Evolutionary conservation across 1,140 invertebrate species (phyloP).

Genomic region (Cydia splendana): DNA sequence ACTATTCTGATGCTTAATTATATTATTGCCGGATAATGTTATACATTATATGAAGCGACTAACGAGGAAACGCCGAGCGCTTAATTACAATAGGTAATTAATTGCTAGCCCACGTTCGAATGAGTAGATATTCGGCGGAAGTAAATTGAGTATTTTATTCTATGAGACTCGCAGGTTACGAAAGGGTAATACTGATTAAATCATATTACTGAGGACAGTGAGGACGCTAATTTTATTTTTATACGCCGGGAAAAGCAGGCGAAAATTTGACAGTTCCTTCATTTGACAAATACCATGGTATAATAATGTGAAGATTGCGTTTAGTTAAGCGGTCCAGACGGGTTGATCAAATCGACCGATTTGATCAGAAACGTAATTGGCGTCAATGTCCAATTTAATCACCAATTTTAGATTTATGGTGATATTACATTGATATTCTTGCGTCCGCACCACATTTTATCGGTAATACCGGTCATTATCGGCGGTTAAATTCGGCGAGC

Average conservation of each 20-base stretch:
- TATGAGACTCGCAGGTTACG: background rate
- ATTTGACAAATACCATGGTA: background rate
- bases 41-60: background rate
- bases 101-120: background rate
- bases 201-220: background rate
- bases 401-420: too few relatives aligned
- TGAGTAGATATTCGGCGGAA: background rate
- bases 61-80: background rate
- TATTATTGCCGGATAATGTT: background rate
- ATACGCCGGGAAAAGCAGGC: constrained; percentile 1
- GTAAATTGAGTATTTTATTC: background rate
- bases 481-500: too few relatives aligned
- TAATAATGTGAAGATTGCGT: background rate
- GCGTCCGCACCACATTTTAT: too few relatives aligned
- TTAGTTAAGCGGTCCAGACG: background rate
- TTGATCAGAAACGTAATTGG: too few relatives aligned
- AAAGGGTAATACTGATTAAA: background rate
- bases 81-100: constrained; percentile 9
- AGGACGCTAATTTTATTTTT: background rate
- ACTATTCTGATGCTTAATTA: background rate
- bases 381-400: too few relatives aligned
- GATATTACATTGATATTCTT: too few relatives aligned
- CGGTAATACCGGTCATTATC: too few relatives aligned
- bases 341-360: too few relatives aligned
- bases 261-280: constrained; percentile 1